Conservation (phyloP, 2,888 invertebrate species). For the Lochmaea crataegi region DNA sequence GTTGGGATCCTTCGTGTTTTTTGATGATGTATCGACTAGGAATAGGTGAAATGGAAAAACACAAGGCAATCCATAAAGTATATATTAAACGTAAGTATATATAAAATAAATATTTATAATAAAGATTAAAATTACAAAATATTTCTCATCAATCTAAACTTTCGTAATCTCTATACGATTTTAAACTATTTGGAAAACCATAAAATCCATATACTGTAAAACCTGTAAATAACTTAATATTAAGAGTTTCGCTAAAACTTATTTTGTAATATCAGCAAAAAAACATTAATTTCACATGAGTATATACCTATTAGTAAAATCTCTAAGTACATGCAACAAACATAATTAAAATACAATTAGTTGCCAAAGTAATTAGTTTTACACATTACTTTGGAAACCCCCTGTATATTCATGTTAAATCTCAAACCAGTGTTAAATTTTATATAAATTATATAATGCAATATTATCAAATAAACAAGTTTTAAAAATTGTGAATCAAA, state of each 20-base stretch:
- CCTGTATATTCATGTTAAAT: not conserved
- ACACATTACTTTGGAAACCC: not conserved
- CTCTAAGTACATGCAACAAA: not conserved
- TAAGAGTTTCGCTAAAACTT: conserved; percentile 41
- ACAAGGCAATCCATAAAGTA: not conserved
- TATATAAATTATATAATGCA: too few relatives aligned
- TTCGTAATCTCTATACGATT: conserved; percentile 61
- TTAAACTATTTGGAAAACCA: conserved; percentile 70
- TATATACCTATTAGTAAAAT: conserved; percentile 15
- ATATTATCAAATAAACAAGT: too few relatives aligned
- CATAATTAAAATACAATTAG: conserved; percentile 6
- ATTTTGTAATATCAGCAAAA: conserved; percentile 34
- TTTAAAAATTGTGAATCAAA: too few relatives aligned
- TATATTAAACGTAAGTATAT: not conserved
- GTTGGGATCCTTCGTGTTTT: too few relatives aligned
- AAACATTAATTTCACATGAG: conserved; percentile 26
- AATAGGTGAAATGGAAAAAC: not conserved
- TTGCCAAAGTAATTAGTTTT: not conserved
- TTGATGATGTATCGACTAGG: not conserved
- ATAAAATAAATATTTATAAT: not conserved
- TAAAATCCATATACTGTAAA: conserved; percentile 78
- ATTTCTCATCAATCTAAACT: conserved; percentile 57
- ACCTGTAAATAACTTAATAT: conserved; percentile 67
- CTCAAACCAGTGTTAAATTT: too few relatives aligned
- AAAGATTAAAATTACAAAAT: not conserved